Conservation (phyloP, 2,797 vertebrate genomes). For the Manis javanica region DNA sequence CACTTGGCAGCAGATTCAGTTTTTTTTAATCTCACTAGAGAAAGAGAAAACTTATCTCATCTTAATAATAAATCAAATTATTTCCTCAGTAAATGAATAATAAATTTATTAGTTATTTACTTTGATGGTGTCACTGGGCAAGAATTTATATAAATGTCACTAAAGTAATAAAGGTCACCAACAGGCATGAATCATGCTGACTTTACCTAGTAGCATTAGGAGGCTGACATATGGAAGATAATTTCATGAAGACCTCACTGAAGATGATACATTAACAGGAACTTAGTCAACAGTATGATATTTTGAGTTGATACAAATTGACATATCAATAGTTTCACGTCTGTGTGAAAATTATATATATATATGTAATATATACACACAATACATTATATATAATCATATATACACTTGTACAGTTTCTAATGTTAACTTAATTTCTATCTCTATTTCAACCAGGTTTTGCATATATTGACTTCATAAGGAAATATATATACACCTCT, state of each 20-base stretch:
- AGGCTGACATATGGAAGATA: constrained; percentile 27
- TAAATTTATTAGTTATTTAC: constrained; percentile 47
- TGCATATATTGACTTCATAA: neutral
- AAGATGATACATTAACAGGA: neutral
- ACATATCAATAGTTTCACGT: neutral
- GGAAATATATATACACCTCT: neutral
- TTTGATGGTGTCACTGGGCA: constrained; percentile 40
- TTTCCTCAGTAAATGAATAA: constrained; percentile 25
- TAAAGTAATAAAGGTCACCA: constrained; percentile 73
- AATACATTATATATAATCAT: too few species aligned
- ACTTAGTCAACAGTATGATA: constrained; percentile 52
- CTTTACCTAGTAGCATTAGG: neutral
- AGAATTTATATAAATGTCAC: constrained; percentile 60
- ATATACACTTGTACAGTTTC: neutral
- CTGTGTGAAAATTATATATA: neutral
- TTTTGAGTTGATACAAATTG: neutral
- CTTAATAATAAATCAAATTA: constrained; percentile 9
- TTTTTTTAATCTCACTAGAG: constrained; percentile 29
- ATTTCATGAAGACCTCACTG: constrained; percentile 50
- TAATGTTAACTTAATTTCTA: neutral
- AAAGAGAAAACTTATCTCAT: neutral
- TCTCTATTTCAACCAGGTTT: neutral
- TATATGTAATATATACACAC: neutral
- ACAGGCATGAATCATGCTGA: constrained; percentile 4
- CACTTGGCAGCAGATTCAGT: neutral